Percentiles rank a stretch among this genome's conserved stretches.
Evolutionary conservation across 2,797 vertebrate species (phyloP).

Genomic region (Tiaroga cobitis): DNA sequence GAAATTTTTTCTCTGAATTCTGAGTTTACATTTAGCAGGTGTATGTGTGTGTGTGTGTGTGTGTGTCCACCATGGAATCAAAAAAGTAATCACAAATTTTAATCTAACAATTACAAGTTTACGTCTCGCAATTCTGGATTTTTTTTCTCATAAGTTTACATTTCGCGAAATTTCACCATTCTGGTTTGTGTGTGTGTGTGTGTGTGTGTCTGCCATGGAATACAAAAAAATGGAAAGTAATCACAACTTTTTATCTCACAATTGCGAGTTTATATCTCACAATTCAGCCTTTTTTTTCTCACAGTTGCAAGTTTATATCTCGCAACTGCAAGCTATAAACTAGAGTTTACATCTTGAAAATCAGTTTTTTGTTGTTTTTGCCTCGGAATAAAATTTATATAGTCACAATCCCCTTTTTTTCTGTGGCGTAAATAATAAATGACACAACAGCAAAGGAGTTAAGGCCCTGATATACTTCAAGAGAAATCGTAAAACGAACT

Average conservation of each 20-base stretch:
- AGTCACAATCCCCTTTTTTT: neutral
- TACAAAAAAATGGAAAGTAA: neutral
- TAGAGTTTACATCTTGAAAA: neutral
- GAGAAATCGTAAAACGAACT: too few relatives aligned
- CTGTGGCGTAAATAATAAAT: too few relatives aligned
- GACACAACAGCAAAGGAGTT: too few relatives aligned
- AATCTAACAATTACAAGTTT: too few relatives aligned
- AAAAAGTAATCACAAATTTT: neutral
- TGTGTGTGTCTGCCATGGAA: neutral
- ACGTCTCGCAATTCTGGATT: neutral
- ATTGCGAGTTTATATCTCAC: neutral
- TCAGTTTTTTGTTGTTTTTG: neutral
- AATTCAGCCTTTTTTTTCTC: neutral
- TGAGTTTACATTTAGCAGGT: neutral
- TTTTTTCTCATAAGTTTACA: too few relatives aligned
- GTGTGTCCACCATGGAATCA: neutral
- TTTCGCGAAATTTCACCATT: neutral
- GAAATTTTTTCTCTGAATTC: neutral
- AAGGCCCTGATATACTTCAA: too few relatives aligned
- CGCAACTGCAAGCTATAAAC: neutral
- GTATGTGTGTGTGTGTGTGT: too few relatives aligned
- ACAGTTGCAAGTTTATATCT: neutral
- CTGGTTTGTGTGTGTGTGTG: neutral
- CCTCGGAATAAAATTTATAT: too few relatives aligned
- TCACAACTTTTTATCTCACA: neutral